Evolutionary conservation across 2,888 invertebrate genomes (phyloP).

Genomic region (Acrobasis suavella): DNA sequence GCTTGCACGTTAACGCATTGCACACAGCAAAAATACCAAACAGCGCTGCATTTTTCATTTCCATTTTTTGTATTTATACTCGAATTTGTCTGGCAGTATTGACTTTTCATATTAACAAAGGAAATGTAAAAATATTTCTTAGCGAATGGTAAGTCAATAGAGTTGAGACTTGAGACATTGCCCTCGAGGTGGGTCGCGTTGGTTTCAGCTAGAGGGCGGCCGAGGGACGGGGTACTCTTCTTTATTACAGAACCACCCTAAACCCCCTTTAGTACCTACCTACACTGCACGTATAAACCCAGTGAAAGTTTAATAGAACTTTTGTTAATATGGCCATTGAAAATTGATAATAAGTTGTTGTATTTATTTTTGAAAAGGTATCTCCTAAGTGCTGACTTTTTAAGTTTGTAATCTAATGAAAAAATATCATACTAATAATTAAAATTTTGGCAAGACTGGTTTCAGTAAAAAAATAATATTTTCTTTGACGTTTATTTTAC

Average conservation of each 20-base stretch:
- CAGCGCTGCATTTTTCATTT: background rate
- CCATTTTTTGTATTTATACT: conserved; percentile 22
- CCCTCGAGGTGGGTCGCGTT: conserved; percentile 64
- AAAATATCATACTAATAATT: too few species aligned
- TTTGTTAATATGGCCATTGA: conserved; percentile 40
- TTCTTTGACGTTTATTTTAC: too few species aligned
- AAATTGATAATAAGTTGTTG: background rate
- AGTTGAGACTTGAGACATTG: conserved; percentile 78
- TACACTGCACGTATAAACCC: conserved; percentile 67
- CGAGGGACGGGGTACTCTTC: conserved; percentile 81
- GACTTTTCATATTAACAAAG: conserved; percentile 69
- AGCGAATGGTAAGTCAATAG: conserved; percentile 74
- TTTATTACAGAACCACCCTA: conserved; percentile 77
- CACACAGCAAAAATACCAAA: background rate
- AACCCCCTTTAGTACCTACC: conserved; percentile 47
- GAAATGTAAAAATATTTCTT: conserved; percentile 71
- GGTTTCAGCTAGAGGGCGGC: conserved; percentile 49
- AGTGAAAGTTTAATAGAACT: conserved; percentile 57
- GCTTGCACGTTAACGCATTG: background rate
- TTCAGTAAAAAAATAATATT: too few species aligned
- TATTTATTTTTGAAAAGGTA: background rate
- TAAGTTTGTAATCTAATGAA: too few species aligned
- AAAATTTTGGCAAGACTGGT: too few species aligned
- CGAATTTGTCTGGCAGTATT: conserved; percentile 47
- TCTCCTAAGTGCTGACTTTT: too few species aligned